Base-by-base conservation (phyloP, 2,888 invertebrate genomes). In the Mystacides longicornis region DNA sequence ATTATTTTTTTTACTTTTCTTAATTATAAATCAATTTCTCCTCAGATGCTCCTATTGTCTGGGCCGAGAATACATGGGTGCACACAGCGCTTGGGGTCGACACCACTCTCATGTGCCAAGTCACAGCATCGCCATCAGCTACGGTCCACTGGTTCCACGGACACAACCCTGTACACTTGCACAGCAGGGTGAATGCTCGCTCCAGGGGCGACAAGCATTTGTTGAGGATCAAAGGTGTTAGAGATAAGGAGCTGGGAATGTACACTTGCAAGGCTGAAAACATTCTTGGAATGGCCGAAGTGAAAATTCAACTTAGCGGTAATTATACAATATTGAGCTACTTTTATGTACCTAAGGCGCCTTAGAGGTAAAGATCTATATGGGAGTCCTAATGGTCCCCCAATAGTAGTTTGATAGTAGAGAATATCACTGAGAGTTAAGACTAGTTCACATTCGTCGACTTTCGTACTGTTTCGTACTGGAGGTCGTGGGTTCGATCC, bases 201-300 rank as follows among this genome's bases (percentile, higher is more conserved):
- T 77, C 75, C 1, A 72, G 74, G 3, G 79, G 78, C 20, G 77
- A 77, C 64, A 74, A 75, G 42, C 81, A 89, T 64, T 80, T 80
- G 63, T 70, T 92, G 54, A 74, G 87, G 45, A 83, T 92, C 63
- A 78, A 84, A 37, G 81, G 80, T 23, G 86, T 89, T 0, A 78
- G 80, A 31, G 76, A 77, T 51, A 69, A 78, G 0, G 90, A 92
- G 69, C 81, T 89, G 62, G 91, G 89, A 0, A 82, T 82, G 66
- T 91, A 90, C 68, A 82, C 86, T 3, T 91, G 91, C 68, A 74
- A 84, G 22, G 91, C 89, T 0, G 81, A 82, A 57, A 92, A 91
- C 68, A 78, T 80, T 22, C 69, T 88, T 20, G 91, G 90, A 0
- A 83, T 81, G 70, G 83, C 81, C 7, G 85, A 86, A 59, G 73